Evolutionary conservation across 2,113 vertebrate genomes (phyloP).

Genomic region (Dipodomys stephensi): DNA sequence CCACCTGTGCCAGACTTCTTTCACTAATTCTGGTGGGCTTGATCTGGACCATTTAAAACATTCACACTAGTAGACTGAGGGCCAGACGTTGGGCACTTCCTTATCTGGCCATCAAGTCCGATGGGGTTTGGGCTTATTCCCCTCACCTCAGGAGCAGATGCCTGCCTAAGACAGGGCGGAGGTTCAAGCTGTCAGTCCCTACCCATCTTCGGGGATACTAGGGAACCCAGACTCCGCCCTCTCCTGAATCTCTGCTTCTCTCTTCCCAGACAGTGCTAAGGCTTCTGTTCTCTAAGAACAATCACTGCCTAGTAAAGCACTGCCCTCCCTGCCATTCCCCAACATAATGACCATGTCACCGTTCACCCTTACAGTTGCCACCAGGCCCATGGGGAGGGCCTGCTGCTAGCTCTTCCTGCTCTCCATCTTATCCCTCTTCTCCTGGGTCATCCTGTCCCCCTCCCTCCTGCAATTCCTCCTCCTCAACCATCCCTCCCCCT

Average conservation of each 20-base stretch:
- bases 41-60: background rate
- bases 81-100: rapidly evolving
- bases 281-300: background rate
- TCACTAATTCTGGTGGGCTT: too few species aligned
- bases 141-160: background rate
- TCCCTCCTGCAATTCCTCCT: background rate
- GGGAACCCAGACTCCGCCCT: background rate
- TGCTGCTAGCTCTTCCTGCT: background rate
- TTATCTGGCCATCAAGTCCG: background rate
- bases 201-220: background rate
- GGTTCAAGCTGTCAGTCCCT: rapidly evolving
- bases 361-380: too few species aligned
- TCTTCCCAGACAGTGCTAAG: rapidly evolving
- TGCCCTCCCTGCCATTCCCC: background rate
- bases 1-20: too few species aligned
- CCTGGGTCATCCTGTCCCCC: background rate
- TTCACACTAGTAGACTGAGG: background rate
- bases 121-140: background rate
- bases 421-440: too few species aligned
- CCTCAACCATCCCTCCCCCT: background rate
- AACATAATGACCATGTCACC: too few species aligned
- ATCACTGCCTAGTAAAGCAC: background rate
- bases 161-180: rapidly evolving
- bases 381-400: too few species aligned
- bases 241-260: rapidly evolving